Evolutionary conservation across 1,140 invertebrate genomes (phyloP).

Genomic region (Brachionus sp.): DNA sequence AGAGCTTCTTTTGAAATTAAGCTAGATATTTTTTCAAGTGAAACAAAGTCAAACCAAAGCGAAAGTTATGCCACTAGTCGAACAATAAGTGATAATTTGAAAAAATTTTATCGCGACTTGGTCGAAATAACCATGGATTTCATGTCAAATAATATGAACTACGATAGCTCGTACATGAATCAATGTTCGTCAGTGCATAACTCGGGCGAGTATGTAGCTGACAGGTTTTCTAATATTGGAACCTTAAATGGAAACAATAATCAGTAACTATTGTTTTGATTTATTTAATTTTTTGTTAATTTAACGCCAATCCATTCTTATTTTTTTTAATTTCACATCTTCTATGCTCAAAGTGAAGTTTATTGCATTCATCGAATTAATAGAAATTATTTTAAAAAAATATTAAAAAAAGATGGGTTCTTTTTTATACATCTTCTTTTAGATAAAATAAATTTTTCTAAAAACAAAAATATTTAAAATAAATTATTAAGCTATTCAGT

Average conservation of each 20-base stretch:
- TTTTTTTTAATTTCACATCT: too few species aligned
- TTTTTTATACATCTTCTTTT: too few species aligned
- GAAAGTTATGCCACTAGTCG: neutral
- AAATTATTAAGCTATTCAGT: too few species aligned
- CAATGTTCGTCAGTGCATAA: constrained; percentile 1
- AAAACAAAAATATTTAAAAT: too few species aligned
- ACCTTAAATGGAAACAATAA: neutral
- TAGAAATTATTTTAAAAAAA: too few species aligned
- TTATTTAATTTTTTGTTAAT: neutral
- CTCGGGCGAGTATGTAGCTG: neutral
- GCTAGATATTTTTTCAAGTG: neutral
- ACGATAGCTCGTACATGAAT: neutral
- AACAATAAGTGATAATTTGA: constrained; percentile 2
- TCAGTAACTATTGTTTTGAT: neutral
- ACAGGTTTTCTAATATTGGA: constrained; percentile 9
- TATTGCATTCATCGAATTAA: too few species aligned
- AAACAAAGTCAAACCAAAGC: neutral
- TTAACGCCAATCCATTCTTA: too few species aligned
- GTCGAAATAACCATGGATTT: constrained; percentile 43
- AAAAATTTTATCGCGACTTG: neutral
- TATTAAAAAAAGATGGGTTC: too few species aligned
- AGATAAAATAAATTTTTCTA: too few species aligned
- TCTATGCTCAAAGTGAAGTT: too few species aligned
- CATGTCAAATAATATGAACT: constrained; percentile 37
- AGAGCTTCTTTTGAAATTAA: neutral